Percentiles rank a stretch among this genome's conserved stretches.
Conservation (phyloP, 2,888 invertebrate genomes). For the Rhagonycha fulva region DNA sequence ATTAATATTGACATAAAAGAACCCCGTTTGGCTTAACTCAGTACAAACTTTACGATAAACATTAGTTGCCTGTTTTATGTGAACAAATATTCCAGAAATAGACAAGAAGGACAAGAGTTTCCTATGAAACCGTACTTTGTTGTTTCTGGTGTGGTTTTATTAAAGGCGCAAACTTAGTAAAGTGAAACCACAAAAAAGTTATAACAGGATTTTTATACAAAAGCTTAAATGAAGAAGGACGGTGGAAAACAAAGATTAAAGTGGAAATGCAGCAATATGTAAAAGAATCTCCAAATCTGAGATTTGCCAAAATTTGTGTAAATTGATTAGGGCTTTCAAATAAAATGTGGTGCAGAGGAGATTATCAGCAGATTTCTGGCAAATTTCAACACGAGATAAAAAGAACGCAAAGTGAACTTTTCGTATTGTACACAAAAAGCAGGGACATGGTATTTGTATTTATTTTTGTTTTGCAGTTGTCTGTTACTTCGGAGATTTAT, state of each 20-base stretch:
- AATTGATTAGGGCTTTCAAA: neutral
- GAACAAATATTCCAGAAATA: slow-evolving; percentile 16
- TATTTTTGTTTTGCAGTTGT: neutral
- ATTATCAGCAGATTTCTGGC: neutral
- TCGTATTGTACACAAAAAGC: neutral
- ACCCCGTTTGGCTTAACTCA: slow-evolving; percentile 13
- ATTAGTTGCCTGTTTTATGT: slow-evolving; percentile 19
- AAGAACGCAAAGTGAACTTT: neutral
- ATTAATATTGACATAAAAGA: slow-evolving; percentile 24
- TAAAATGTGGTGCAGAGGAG: neutral
- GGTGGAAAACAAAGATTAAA: neutral
- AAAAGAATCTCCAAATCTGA: neutral
- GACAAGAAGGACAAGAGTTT: slow-evolving; percentile 7
- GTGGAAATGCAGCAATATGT: neutral
- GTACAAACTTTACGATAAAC: slow-evolving; percentile 19
- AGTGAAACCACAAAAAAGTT: slow-evolving; percentile 2
- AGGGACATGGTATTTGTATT: neutral
- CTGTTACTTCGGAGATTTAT: neutral
- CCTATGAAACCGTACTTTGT: slow-evolving; percentile 8
- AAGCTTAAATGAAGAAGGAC: neutral
- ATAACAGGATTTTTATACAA: neutral
- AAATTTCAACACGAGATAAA: neutral
- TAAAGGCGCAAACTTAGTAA: slow-evolving; percentile 11
- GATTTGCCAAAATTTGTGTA: neutral
- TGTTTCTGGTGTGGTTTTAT: slow-evolving; percentile 13